Conservation (phyloP, 2,888 invertebrate genomes). For the Allacma fusca region DNA sequence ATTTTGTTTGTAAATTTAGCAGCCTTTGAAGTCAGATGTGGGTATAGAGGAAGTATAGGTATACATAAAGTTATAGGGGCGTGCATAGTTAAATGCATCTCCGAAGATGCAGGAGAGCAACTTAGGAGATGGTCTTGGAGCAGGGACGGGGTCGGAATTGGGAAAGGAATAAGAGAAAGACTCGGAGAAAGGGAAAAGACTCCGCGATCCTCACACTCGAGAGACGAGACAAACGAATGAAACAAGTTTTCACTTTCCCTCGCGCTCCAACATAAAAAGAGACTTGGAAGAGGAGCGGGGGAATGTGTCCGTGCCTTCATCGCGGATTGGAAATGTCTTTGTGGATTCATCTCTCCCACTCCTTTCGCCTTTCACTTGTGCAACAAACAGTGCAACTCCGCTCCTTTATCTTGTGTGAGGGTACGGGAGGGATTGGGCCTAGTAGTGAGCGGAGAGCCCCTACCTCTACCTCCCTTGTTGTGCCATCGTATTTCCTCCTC, state of each 20-base stretch:
- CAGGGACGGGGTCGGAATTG: too few relatives aligned
- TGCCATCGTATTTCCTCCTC: not conserved
- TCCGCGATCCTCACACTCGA: too few relatives aligned
- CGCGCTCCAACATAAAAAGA: not conserved
- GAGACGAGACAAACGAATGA: too few relatives aligned
- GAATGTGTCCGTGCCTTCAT: constrained; percentile 2
- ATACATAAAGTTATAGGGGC: too few relatives aligned
- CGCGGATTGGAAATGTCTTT: constrained; percentile 3
- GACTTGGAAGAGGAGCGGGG: not conserved
- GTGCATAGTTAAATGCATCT: too few relatives aligned
- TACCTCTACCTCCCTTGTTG: not conserved
- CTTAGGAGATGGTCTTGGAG: too few relatives aligned
- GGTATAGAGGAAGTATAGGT: too few relatives aligned
- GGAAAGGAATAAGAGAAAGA: too few relatives aligned
- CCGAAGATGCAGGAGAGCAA: too few relatives aligned
- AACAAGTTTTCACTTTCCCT: not conserved
- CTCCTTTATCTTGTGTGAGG: not conserved
- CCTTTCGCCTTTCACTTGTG: not conserved
- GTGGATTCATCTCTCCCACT: not conserved
- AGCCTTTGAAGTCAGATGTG: too few relatives aligned
- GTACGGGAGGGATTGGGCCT: not conserved
- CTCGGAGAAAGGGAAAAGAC: too few relatives aligned
- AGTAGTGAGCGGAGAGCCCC: not conserved
- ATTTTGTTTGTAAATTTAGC: too few relatives aligned
- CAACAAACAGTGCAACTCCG: not conserved